Percentiles rank a stretch among this genome's conserved stretches.
These are phyloP conservation scores for Oscheius sp. DNA, from an alignment of 2,888 invertebrate genomes.

Conservation along the genomic window DNA sequence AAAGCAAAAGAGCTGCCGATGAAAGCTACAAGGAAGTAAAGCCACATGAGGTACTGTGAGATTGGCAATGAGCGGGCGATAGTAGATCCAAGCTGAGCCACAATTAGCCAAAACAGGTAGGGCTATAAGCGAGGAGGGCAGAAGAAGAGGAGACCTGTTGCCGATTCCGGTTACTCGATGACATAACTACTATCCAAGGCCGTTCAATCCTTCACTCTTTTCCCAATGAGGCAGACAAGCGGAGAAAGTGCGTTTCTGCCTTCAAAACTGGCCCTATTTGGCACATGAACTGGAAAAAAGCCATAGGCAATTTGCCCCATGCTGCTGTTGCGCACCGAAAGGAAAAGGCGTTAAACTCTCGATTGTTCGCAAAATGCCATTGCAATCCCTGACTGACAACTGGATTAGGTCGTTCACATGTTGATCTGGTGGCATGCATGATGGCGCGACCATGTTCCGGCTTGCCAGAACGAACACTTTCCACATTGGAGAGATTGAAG, in stretches of 20 bases:
- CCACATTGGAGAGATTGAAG: no score
- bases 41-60: not conserved
- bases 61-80: not conserved
- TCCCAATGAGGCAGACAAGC: slow-evolving; percentile 17
- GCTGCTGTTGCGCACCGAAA: not conserved
- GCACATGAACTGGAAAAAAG: slow-evolving; percentile 29
- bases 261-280: slow-evolving; percentile 26
- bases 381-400: slow-evolving; percentile 6
- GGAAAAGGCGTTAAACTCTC: slow-evolving; percentile 24
- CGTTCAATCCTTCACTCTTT: slow-evolving; percentile 15
- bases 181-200: slow-evolving; percentile 31
- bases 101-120: slow-evolving; percentile 31
- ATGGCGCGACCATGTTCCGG: no score
- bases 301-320: slow-evolving; percentile 19
- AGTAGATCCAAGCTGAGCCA: slow-evolving; percentile 27
- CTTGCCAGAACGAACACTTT: no score
- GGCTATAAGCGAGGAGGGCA: slow-evolving; percentile 23
- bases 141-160: slow-evolving; percentile 24
- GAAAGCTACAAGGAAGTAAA: not conserved
- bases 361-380: slow-evolving; percentile 21
- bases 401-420: slow-evolving; percentile 3
- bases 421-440: no score
- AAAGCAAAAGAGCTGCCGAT: not conserved
- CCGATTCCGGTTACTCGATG: slow-evolving; percentile 32
- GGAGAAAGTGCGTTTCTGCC: slow-evolving; percentile 21